Percentiles rank a stretch among this genome's conserved stretches.
Evolutionary conservation across 2,888 invertebrate genomes (phyloP).

Genomic region (Lottia scabra): DNA sequence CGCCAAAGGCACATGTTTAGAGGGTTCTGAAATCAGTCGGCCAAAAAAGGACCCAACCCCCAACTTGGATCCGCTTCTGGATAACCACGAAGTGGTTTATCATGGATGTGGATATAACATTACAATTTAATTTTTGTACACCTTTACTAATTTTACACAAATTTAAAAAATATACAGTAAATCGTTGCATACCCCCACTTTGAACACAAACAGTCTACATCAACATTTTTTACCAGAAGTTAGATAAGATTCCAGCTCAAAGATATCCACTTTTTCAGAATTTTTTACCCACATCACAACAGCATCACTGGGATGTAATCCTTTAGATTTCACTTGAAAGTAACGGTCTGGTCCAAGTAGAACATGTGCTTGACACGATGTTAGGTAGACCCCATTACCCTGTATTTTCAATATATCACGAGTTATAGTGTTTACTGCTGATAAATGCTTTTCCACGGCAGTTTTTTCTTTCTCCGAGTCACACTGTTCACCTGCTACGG

Average conservation of each 20-base stretch:
- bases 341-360: slow-evolving; percentile 31
- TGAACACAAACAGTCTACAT: too few relatives aligned
- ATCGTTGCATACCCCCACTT: too few relatives aligned
- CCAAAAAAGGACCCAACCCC: too few relatives aligned
- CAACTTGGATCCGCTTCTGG: too few relatives aligned
- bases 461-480: slow-evolving; percentile 26
- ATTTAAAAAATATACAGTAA: too few relatives aligned
- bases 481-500: slow-evolving; percentile 22
- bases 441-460: slow-evolving; percentile 25
- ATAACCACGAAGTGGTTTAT: too few relatives aligned
- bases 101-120: too few relatives aligned
- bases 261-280: slow-evolving; percentile 7
- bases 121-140: too few relatives aligned
- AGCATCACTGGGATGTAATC: slow-evolving; percentile 29
- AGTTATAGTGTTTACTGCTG: slow-evolving; percentile 21
- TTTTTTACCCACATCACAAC: slow-evolving; percentile 37
- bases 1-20: too few relatives aligned
- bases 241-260: slow-evolving; percentile 8
- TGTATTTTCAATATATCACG: slow-evolving; percentile 29
- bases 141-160: too few relatives aligned
- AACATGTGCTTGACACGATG: slow-evolving; percentile 40
- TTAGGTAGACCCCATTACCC: slow-evolving; percentile 42
- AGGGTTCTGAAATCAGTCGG: too few relatives aligned
- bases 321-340: slow-evolving; percentile 17
- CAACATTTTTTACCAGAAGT: too few relatives aligned